A percentile compares a stretch with the other conserved stretches of the same genome.
Conservation (phyloP, 2,113 vertebrate genomes). For the Opisthocomus hoazin region DNA sequence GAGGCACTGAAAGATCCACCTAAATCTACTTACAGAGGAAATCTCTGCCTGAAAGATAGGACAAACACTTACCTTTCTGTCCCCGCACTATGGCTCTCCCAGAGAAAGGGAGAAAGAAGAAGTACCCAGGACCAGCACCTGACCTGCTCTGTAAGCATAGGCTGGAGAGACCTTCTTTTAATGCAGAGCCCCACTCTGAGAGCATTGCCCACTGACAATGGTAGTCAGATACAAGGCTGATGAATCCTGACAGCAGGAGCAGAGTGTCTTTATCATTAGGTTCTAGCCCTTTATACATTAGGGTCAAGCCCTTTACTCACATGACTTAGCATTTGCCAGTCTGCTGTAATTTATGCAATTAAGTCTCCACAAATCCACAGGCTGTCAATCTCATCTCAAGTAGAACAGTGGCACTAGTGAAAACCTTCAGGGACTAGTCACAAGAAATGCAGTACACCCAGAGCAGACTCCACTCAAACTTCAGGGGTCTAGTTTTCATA, state of each 20-base stretch:
- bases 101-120: background rate
- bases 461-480: background rate
- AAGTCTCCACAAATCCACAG: background rate
- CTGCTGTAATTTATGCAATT: background rate
- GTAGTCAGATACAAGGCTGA: background rate
- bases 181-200: background rate
- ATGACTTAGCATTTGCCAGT: background rate
- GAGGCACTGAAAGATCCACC: background rate
- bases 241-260: background rate
- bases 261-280: too few relatives aligned
- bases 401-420: background rate
- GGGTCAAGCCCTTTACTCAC: background rate
- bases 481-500: background rate
- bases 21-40: conserved; percentile 1
- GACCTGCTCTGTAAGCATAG: background rate
- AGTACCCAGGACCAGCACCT: background rate
- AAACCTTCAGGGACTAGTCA: background rate
- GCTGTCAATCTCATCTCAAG: background rate
- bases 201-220: accelerated
- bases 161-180: background rate
- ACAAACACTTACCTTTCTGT: background rate
- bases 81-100: background rate
- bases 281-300: background rate
- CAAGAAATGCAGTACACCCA: background rate
- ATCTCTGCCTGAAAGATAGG: background rate